Base-by-base conservation (phyloP, 2,888 invertebrate genomes). In the Tipula vernalis region DNA sequence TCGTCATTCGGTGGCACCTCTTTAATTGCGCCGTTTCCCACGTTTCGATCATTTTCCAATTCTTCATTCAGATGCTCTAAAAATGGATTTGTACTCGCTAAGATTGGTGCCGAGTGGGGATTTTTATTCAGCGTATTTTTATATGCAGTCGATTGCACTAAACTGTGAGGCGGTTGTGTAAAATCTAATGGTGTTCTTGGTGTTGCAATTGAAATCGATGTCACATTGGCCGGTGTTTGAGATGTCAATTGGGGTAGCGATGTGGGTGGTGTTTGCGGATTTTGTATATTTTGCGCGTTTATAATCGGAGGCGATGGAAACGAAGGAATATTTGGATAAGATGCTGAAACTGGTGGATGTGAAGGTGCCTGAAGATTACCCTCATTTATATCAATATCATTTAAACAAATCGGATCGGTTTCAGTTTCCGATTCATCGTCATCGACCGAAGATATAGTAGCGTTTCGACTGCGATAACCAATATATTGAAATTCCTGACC, bases 401-500 rank as follows among this genome's bases (percentile, higher is more conserved):
- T 88, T 51, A 88, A 87, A 86, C 88, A 87, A 44, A 89, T 87
- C 3, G 89, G 89, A 88, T 90, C 89, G 0, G 89, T 89, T 87
- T 89, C 90, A 4, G 90, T 90, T 87, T 90, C 90, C 88, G 93
- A 91, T 88, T 92, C 91, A 13, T 93, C 93, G 13, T 93, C 93
- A 87, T 93, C 93, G 13, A 93, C 92, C 0, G 93, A 93, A 12
- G 94, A 93, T 85, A 93, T 90, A 0, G 93, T 93, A 91, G 93
- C 93, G 88, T 93, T 91, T 41, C 93, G 92, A 85, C 92, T 93
- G 57, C 92, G 89, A n/a, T 88, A 86, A 87, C 92, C 93, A 3
- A 93, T 90, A 87, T 92, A 91, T 87, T 94, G 93, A 0, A 93
- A 89, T 85, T 94, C 93, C 36, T 93, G 92, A 88, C 94, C 94